Evolutionary conservation across 1,140 invertebrate species (phyloP).

Genomic region (Lucilia sericata): DNA sequence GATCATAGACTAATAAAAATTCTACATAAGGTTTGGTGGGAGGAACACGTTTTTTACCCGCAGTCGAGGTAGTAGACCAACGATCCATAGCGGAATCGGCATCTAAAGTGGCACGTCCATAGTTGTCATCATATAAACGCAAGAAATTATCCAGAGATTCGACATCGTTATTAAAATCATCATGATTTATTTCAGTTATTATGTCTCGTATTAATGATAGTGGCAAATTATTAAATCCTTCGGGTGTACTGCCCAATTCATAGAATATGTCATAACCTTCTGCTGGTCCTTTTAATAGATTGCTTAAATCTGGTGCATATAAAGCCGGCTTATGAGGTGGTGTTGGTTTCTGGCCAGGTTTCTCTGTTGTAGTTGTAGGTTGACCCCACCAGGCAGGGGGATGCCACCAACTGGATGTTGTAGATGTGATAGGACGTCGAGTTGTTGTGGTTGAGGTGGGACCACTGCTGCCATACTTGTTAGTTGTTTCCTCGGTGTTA

Average conservation of each 20-base stretch:
- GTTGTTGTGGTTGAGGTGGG: conserved; percentile 51
- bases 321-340: conserved; percentile 55
- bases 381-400: conserved; percentile 50
- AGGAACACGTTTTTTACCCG: conserved; percentile 65
- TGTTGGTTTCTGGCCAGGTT: conserved; percentile 53
- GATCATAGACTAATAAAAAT: conserved; percentile 64
- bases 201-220: conserved; percentile 63
- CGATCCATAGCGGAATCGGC: conserved; percentile 62
- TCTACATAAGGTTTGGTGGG: conserved; percentile 67
- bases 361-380: conserved; percentile 52
- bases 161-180: conserved; percentile 63
- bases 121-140: conserved; percentile 66
- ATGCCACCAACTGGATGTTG: conserved; percentile 59
- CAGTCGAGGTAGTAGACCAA: conserved; percentile 62
- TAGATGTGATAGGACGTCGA: conserved; percentile 33
- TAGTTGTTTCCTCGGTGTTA: conserved; percentile 45
- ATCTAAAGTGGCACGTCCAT: conserved; percentile 61
- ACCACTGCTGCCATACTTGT: conserved; percentile 43
- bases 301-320: conserved; percentile 51
- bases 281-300: conserved; percentile 10
- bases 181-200: conserved; percentile 56
- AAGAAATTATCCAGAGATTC: conserved; percentile 66
- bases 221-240: conserved; percentile 59
- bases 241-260: conserved; percentile 57
- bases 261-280: conserved; percentile 59